Conservation (phyloP, 2,113 vertebrate species). For the Protobothrops mucrosquamatus region DNA sequence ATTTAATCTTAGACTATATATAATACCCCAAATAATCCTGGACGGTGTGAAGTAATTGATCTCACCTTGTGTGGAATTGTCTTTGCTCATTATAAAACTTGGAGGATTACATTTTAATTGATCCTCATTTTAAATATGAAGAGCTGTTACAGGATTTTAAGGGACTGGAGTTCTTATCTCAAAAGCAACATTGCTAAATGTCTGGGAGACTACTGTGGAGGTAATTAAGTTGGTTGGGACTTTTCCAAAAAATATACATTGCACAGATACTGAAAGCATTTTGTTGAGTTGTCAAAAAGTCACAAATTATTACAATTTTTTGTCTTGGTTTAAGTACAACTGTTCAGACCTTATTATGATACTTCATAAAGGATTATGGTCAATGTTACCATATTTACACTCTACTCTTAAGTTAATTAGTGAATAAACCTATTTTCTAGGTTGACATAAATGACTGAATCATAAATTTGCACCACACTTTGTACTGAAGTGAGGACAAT, state of each 20-base stretch:
- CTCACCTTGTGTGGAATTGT: neutral
- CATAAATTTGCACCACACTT: neutral
- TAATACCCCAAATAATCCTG: conserved; percentile 4
- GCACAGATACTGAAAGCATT: neutral
- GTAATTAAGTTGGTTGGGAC: neutral
- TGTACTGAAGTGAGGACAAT: neutral
- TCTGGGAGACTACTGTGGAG: neutral
- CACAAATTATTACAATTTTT: neutral
- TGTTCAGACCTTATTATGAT: neutral
- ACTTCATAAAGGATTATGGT: neutral
- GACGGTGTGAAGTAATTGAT: conserved; percentile 4
- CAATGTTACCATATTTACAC: neutral
- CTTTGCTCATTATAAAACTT: conserved; percentile 17
- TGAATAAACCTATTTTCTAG: neutral
- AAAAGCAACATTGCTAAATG: neutral
- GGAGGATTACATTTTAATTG: conserved; percentile 3
- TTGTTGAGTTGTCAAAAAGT: neutral
- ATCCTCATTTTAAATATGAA: conserved; percentile 17
- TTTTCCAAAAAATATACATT: neutral
- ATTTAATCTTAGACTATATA: conserved; percentile 15
- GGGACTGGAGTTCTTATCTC: neutral
- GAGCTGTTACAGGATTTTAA: neutral
- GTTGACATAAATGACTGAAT: neutral
- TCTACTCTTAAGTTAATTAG: neutral
- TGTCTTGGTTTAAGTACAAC: neutral